phyloP scores from a whole-genome alignment of 1,140 invertebrate species.

The Myzus persicae region DNA sequence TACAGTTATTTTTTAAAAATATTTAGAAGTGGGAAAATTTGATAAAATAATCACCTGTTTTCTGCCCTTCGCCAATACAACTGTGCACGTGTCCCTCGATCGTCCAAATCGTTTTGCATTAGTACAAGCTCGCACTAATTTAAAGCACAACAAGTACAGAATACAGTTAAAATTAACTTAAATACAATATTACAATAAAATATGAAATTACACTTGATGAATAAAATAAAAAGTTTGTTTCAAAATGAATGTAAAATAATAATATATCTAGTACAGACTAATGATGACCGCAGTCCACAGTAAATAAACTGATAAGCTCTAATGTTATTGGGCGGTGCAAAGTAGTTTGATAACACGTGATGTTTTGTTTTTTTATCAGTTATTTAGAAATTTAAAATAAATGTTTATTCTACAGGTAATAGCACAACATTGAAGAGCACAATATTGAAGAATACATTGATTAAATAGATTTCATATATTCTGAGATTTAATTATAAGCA shows the following conservation, averaged over 20 bases:
- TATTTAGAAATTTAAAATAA: too few relatives aligned
- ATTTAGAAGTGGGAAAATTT: background rate
- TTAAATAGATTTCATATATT: too few relatives aligned
- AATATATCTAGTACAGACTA: too few relatives aligned
- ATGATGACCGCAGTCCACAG: too few relatives aligned
- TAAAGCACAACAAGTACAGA: background rate
- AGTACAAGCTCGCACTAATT: background rate
- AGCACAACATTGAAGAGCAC: too few relatives aligned
- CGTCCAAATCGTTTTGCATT: background rate
- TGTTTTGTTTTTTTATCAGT: too few relatives aligned
- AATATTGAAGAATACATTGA: too few relatives aligned
- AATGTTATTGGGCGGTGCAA: too few relatives aligned
- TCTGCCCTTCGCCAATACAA: background rate
- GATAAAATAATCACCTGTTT: constrained; percentile 55
- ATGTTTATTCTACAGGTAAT: too few relatives aligned
- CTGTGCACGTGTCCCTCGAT: constrained; percentile 20
- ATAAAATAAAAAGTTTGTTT: background rate
- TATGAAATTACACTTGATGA: background rate
- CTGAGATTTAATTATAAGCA: too few relatives aligned
- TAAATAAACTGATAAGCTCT: too few relatives aligned
- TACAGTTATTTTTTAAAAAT: constrained; percentile 46
- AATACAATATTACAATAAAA: background rate
- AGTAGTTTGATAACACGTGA: too few relatives aligned
- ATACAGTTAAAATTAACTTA: background rate
- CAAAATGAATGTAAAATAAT: background rate